Evolutionary conservation across 2,797 vertebrate species (phyloP), one percentile per base, ranked within the genome.

Genomic region (Ctenopoma kingsleyae): DNA sequence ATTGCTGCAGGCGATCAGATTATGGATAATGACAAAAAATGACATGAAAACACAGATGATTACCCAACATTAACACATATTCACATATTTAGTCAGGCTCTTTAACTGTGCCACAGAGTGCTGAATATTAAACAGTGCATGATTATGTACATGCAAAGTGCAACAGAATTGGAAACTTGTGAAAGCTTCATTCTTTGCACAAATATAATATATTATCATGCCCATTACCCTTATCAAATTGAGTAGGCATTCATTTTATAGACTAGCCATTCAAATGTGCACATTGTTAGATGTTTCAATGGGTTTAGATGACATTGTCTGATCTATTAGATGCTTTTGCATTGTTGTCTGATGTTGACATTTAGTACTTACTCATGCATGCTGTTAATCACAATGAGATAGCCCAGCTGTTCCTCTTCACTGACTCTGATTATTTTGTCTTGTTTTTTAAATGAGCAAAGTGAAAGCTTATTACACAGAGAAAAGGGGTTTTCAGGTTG

Each of bases 381-480:
- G 38, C 8, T 8, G 9, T 50, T 27, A n/a, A 8, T 44, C 10
- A 20, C 27, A 55, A 57, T 3, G 44, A 46, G 22, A n/a, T n/a
- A 1, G 11, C 3, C 15, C 1, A 38, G 57, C 56, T 36, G 19
- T 61, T 76, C 58, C 36, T 22, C 54, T 67, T 68, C 40, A 70
- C 40, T 66, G 16, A 36, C 20, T 25, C 35, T 51, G 23, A 67
- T 60, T 50, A 50, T 65, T 55, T 57, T 60, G 3, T 46, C 16
- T 27, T 43, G 15, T 1, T 56, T n/a, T 36, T 17, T 60, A 67
- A 60, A 55, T 55, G 4, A 47, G n/a, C 13, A 16, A 15, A 36
- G 40, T 38, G 7, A 66, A 67, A 71, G 35, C 65, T 73, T 17
- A 68, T 71, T 74, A 43, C 8, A 32, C 25, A 67, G 20, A 36